Conservation (phyloP, 2,797 vertebrate species). For the Remorina albescens region DNA sequence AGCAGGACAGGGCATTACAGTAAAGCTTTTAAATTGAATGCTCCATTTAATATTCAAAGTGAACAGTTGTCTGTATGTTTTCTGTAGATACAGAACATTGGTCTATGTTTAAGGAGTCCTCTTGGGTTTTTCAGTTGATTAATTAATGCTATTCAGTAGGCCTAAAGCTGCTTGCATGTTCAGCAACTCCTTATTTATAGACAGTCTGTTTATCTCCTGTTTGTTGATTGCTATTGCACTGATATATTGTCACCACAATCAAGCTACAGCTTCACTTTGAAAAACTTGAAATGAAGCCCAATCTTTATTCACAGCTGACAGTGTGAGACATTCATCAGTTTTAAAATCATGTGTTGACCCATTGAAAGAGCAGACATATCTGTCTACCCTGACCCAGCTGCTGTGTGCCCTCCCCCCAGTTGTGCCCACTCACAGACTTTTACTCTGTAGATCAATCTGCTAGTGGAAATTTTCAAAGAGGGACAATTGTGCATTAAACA, state of each 20-base stretch:
- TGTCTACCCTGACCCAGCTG: background rate
- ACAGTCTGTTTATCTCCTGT: background rate
- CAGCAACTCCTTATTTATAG: background rate
- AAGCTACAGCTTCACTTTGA: background rate
- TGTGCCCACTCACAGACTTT: background rate
- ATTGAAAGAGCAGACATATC: background rate
- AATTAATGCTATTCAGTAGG: background rate
- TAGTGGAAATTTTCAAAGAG: background rate
- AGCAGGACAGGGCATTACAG: conserved; percentile 11
- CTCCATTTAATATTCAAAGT: background rate
- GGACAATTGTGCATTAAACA: background rate
- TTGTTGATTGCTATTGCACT: background rate
- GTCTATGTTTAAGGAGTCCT: background rate
- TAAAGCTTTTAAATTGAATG: background rate
- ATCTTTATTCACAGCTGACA: too few relatives aligned
- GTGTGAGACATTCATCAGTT: too few relatives aligned
- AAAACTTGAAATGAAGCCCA: too few relatives aligned
- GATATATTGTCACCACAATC: background rate
- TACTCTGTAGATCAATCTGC: background rate
- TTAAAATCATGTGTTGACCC: background rate
- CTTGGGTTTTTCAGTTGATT: background rate
- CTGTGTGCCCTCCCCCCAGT: background rate
- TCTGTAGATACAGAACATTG: background rate
- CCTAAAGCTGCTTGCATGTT: background rate
- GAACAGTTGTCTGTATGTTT: background rate